These are phyloP conservation scores for Meteorus sp. DNA, from an alignment of 1,140 invertebrate species.

Conservation along the genomic window DNA sequence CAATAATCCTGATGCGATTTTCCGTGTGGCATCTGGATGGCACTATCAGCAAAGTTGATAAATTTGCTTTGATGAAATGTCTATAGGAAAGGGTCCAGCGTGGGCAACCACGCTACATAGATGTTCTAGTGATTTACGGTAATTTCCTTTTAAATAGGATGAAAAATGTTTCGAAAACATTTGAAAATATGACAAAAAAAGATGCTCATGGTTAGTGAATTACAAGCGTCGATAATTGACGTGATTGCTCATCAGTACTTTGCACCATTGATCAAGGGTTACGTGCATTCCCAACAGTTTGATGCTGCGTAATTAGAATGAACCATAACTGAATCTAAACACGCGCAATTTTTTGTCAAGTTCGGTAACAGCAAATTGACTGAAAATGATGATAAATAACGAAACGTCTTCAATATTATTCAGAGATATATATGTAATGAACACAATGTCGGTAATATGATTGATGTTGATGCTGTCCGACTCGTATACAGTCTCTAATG, in stretches of 20 bases:
- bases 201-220: conserved; percentile 29
- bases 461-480: conserved; percentile 31
- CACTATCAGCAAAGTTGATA: conserved; percentile 34
- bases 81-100: conserved; percentile 30
- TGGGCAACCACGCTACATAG: conserved; percentile 26
- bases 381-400: conserved; percentile 30
- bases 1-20: conserved; percentile 31
- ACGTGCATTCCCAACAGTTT: conserved; percentile 27
- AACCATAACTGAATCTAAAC: conserved; percentile 19
- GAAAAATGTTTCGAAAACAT: conserved; percentile 38
- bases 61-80: conserved; percentile 32
- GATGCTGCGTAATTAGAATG: conserved; percentile 26
- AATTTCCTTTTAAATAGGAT: conserved; percentile 41
- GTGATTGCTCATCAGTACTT: conserved; percentile 31
- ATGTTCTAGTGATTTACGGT: conserved; percentile 40
- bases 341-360: conserved; percentile 5
- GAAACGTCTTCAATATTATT: conserved; percentile 25
- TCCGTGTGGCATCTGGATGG: conserved; percentile 39
- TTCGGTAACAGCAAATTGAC: conserved; percentile 21
- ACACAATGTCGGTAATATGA: conserved; percentile 26
- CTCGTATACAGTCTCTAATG: conserved; percentile 29
- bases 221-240: conserved; percentile 12
- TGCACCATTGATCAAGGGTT: conserved; percentile 36
- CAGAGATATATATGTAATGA: conserved; percentile 28
- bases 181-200: conserved; percentile 41